phyloP scores from a whole-genome alignment of 2,888 invertebrate species.

The Drosophila birchii region DNA sequence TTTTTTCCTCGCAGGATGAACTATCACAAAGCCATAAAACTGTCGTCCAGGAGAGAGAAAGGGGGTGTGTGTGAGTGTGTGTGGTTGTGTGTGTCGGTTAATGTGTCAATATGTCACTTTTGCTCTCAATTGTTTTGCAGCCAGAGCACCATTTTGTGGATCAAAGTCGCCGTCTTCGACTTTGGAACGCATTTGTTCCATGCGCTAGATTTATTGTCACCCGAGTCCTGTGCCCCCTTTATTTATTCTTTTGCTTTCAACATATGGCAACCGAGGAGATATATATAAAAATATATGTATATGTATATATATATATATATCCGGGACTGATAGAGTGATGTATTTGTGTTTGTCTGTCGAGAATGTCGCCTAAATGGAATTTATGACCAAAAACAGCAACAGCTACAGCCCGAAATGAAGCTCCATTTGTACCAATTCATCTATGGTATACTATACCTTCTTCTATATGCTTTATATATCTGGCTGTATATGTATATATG shows the following conservation, averaged over 20 bases:
- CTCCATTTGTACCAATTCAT: slow-evolving; percentile 31
- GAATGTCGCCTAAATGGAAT: slow-evolving; percentile 47
- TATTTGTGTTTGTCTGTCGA: slow-evolving; percentile 46
- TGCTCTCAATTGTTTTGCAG: slow-evolving; percentile 72
- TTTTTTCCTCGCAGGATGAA: slow-evolving; percentile 26
- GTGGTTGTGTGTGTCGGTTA: slow-evolving; percentile 55
- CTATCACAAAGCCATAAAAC: slow-evolving; percentile 43
- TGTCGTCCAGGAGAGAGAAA: slow-evolving; percentile 17
- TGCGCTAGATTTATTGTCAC: slow-evolving; percentile 63
- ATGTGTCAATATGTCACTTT: slow-evolving; percentile 75
- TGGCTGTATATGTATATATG: slow-evolving; percentile 3
- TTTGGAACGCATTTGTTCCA: slow-evolving; percentile 65
- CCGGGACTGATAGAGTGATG: slow-evolving; percentile 32
- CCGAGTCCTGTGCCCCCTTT: slow-evolving; percentile 35
- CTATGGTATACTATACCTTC: neutral
- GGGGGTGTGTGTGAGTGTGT: slow-evolving; percentile 1
- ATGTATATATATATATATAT: neutral
- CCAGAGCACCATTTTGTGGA: slow-evolving; percentile 43
- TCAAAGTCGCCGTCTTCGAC: slow-evolving; percentile 45
- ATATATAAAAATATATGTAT: neutral
- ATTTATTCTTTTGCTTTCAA: slow-evolving; percentile 6
- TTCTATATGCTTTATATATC: neutral
- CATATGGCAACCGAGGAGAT: slow-evolving; percentile 17
- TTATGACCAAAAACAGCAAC: slow-evolving; percentile 31
- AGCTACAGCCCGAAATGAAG: slow-evolving; percentile 38